phyloP scores from a whole-genome alignment of 37 sponge, comb jelly and placozoan genomes.

The Amphimedon queenslandica region DNA sequence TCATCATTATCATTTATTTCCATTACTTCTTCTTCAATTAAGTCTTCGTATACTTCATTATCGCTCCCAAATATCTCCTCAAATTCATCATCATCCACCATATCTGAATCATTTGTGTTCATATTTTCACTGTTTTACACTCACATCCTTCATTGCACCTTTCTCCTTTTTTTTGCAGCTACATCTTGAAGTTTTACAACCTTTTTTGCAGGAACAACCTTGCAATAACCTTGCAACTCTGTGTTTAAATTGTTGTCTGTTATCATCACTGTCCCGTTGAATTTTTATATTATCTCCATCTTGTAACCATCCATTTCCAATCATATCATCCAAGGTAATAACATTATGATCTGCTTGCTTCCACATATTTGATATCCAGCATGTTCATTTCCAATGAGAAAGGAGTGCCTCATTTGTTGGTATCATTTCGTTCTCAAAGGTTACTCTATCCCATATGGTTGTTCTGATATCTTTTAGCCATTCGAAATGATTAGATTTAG shows the following conservation, averaged over 20 bases:
- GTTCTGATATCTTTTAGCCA: constrained; percentile 21
- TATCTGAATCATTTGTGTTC: background rate
- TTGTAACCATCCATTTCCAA: constrained; percentile 7
- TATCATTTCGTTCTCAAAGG: constrained; percentile 30
- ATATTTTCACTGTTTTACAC: constrained; percentile 5
- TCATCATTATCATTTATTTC: constrained; percentile 12
- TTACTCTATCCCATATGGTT: constrained; percentile 8
- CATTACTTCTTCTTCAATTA: constrained; percentile 6
- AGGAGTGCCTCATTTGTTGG: constrained; percentile 13
- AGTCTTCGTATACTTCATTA: background rate
- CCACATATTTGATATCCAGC: constrained; percentile 31
- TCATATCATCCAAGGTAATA: background rate
- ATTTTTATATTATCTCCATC: constrained; percentile 2
- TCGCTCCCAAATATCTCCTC: background rate
- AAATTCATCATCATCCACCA: background rate
- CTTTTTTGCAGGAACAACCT: constrained; percentile 35
- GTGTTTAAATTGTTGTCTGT: background rate
- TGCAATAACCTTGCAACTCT: background rate
- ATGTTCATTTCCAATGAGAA: constrained; percentile 22
- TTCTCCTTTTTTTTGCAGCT: constrained; percentile 4
- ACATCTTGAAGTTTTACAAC: constrained; percentile 13
- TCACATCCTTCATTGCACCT: constrained; percentile 28
- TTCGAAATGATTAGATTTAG: background rate
- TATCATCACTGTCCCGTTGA: constrained; percentile 31
- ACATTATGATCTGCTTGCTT: constrained; percentile 12